phyloP scores from a whole-genome alignment of 2,797 vertebrate genomes.

The Silurus lanzhouensis region DNA sequence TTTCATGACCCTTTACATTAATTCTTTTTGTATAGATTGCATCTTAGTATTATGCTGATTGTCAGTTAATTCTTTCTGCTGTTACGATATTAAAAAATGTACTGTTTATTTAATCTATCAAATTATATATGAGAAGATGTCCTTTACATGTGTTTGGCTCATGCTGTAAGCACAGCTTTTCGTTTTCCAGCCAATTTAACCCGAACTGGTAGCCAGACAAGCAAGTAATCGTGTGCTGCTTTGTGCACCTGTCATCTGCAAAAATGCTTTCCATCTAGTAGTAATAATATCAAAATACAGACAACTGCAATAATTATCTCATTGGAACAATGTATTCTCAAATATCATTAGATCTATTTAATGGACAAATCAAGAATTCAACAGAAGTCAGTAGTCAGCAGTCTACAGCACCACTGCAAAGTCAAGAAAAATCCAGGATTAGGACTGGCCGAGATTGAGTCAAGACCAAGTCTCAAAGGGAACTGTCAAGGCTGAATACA shows the following conservation, averaged over 20 bases:
- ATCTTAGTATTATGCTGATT: not conserved
- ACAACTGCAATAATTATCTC: too few relatives aligned
- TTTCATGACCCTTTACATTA: too few relatives aligned
- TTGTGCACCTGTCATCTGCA: not conserved
- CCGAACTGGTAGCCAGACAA: not conserved
- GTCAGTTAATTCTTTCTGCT: not conserved
- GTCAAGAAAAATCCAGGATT: not conserved
- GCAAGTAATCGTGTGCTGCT: not conserved
- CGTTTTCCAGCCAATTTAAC: conserved; percentile 23
- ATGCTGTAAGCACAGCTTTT: not conserved
- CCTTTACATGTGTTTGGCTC: not conserved
- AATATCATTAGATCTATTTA: not conserved
- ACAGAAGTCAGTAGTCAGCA: not conserved
- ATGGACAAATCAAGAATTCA: not conserved
- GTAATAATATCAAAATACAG: not conserved
- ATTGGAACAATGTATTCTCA: not conserved
- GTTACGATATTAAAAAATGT: not conserved
- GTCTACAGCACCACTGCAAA: not conserved
- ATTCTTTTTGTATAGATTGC: too few relatives aligned
- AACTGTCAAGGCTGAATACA: not conserved
- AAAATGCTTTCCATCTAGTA: not conserved
- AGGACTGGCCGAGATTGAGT: not conserved
- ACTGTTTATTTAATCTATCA: not conserved
- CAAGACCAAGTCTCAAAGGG: not conserved
- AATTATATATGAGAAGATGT: not conserved